Conservation (phyloP, 2,113 vertebrate genomes). For the Thamnophis sirtalis region DNA sequence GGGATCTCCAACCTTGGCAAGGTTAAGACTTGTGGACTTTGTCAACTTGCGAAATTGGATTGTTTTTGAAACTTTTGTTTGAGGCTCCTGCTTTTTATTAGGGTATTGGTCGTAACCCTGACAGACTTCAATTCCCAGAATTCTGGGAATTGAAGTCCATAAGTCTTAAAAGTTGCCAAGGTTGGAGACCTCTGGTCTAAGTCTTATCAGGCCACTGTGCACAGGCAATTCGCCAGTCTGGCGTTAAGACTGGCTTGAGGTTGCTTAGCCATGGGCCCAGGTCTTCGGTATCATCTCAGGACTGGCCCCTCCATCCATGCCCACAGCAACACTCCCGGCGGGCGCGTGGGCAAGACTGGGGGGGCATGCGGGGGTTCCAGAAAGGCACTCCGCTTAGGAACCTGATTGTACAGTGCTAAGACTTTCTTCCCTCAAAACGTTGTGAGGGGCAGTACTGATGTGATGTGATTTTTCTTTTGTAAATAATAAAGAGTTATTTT, state of each 20-base stretch:
- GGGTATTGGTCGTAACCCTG: too few species aligned
- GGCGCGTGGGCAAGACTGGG: neutral
- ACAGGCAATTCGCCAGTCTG: neutral
- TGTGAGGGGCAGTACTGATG: neutral
- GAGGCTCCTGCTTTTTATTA: too few species aligned
- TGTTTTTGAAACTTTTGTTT: too few species aligned
- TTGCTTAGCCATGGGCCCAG: accelerated
- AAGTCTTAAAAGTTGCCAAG: too few species aligned
- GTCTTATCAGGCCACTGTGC: too few species aligned
- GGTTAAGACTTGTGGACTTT: too few species aligned
- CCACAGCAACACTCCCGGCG: neutral
- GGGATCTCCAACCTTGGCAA: too few species aligned
- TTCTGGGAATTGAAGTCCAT: too few species aligned
- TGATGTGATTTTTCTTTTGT: neutral
- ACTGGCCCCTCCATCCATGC: too few species aligned
- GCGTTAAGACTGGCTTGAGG: neutral
- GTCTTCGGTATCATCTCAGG: neutral
- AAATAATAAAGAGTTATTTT: neutral
- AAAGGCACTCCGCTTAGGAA: neutral
- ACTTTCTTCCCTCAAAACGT: neutral
- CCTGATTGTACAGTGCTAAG: neutral
- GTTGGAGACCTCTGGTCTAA: neutral
- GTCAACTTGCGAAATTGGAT: too few species aligned
- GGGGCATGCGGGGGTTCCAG: neutral
- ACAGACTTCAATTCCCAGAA: too few species aligned